These are phyloP conservation scores for Catharus fuscescens DNA, from an alignment of 2,113 vertebrate species.

Conservation along the genomic window DNA sequence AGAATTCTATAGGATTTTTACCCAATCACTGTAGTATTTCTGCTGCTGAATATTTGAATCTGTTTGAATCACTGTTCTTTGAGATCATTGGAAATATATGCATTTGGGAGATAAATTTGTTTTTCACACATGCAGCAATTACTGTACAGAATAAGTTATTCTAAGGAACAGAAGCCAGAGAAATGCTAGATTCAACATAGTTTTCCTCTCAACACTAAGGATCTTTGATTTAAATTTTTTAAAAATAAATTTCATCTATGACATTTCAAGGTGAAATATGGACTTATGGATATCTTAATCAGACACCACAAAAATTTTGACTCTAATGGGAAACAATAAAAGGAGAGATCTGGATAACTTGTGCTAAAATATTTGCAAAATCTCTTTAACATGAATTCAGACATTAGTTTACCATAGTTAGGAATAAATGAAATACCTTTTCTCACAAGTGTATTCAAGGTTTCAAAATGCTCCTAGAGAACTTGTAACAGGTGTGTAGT, in stretches of 20 bases:
- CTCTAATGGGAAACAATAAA: background rate
- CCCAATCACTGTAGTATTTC: background rate
- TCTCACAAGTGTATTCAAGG: background rate
- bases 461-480: background rate
- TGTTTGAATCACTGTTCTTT: slow-evolving; percentile 26
- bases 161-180: background rate
- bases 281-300: background rate
- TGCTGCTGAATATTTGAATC: slow-evolving; percentile 18
- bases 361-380: background rate
- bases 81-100: background rate
- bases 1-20: background rate
- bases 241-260: background rate
- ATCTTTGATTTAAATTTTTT: background rate
- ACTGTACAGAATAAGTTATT: background rate
- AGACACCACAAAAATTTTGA: background rate
- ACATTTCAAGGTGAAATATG: background rate
- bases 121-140: slow-evolving; percentile 27
- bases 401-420: background rate
- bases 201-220: background rate
- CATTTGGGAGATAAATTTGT: slow-evolving; percentile 23
- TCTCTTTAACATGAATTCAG: background rate
- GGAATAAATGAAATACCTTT: background rate
- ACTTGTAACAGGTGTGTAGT: background rate
- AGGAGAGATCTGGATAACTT: background rate
- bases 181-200: background rate